Evolutionary conservation across 2,113 vertebrate genomes (phyloP).

Genomic region (Coptodon rendalli): DNA sequence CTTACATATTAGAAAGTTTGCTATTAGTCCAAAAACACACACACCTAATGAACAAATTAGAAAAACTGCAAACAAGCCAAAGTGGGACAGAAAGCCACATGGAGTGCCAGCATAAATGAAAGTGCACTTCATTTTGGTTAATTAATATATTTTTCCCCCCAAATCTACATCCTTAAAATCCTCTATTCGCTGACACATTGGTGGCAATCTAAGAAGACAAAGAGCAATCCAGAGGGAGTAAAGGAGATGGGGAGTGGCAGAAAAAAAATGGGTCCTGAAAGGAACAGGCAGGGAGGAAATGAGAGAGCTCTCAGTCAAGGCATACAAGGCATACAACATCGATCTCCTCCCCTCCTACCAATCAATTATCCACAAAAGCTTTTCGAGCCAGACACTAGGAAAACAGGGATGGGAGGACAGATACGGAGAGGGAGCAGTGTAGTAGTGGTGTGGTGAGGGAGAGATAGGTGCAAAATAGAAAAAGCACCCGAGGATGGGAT

Average conservation of each 20-base stretch:
- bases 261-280: slow-evolving; percentile 32
- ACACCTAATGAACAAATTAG: not conserved
- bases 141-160: not conserved
- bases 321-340: slow-evolving; percentile 64
- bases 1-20: not conserved
- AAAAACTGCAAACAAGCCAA: not conserved
- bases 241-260: slow-evolving; percentile 49
- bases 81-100: not conserved
- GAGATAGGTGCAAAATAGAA: slow-evolving; percentile 16
- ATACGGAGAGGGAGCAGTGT: slow-evolving; percentile 19
- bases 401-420: slow-evolving; percentile 43
- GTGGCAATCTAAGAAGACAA: slow-evolving; percentile 24
- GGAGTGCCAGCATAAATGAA: not conserved
- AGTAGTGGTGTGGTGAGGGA: not conserved
- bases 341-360: slow-evolving; percentile 62
- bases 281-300: slow-evolving; percentile 62
- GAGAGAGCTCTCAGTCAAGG: slow-evolving; percentile 58
- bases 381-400: slow-evolving; percentile 59
- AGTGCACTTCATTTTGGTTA: not conserved
- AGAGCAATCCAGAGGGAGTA: slow-evolving; percentile 32
- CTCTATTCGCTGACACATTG: slow-evolving; percentile 5
- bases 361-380: slow-evolving; percentile 76
- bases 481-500: slow-evolving; percentile 11
- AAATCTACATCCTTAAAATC: not conserved
- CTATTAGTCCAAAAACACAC: not conserved